Evolutionary conservation across 2,797 vertebrate species (phyloP).

Genomic region (Sebastes minor): DNA sequence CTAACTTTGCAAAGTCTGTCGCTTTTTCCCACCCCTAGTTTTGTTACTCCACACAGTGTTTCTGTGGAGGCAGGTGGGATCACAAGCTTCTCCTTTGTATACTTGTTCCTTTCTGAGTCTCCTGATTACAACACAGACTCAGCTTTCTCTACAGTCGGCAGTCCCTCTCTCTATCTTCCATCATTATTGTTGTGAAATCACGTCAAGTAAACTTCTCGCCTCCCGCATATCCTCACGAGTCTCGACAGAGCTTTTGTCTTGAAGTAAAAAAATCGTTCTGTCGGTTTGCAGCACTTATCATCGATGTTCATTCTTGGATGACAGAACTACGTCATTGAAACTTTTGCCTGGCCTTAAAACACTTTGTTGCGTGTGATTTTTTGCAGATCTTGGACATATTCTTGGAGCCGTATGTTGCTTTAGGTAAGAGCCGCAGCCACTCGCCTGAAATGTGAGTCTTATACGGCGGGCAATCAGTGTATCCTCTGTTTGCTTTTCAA

Average conservation of each 20-base stretch:
- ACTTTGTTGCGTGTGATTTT: background rate
- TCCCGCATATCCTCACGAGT: background rate
- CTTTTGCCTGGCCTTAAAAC: background rate
- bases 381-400: constrained; percentile 46
- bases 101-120: background rate
- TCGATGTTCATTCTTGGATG: constrained; percentile 1
- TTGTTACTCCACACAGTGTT: background rate
- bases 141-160: background rate
- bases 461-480: constrained; percentile 71
- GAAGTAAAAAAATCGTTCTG: background rate
- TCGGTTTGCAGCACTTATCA: background rate
- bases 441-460: constrained; percentile 46
- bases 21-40: no score
- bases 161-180: background rate
- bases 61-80: background rate
- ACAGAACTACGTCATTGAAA: background rate
- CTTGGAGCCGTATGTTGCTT: background rate
- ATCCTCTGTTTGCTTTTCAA: constrained; percentile 76
- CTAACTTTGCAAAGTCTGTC: no score
- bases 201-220: background rate
- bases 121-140: background rate
- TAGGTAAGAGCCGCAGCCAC: constrained; percentile 38
- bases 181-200: background rate
- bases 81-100: background rate
- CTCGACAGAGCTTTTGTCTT: background rate